Base-by-base conservation (phyloP, 2,888 invertebrate genomes). In the Calliphora vomitoria region DNA sequence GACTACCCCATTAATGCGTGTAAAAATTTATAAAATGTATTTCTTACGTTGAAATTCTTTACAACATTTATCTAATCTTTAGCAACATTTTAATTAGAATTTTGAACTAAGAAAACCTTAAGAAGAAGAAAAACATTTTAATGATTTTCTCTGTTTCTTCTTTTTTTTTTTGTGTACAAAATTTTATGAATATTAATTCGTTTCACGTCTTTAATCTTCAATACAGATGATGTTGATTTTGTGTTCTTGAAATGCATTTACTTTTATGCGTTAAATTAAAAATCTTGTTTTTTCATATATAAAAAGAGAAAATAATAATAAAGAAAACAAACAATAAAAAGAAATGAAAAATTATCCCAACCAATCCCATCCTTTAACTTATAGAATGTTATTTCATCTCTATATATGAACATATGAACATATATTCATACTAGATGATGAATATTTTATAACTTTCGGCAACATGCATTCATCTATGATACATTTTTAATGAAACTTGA, bases 191-290 rank as follows among this genome's bases (percentile, higher is more conserved):
- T 80, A 85, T 74, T 85, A 80, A 80, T 85, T 80, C 50, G 68
- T 72, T 75, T 31, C 66, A 60, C 72, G 31, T 79, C 79, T 84
- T 79, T 79, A 78, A 78, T 78, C 82, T 83, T 69, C 55, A 64
- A 66, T 44, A 68, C 79, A 74, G 55, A 84, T 76, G 74, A 71
- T 79, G 79, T 82, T 86, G 72, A 75, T 85, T 75, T 69, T 81
- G 78, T 66, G 72, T 82, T 66, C 71, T 83, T 85, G 80, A 87
- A 87, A 84, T 85, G 88, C 90, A 91, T 91, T 90, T 90, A 72
- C 76, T 75, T 86, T 87, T 85, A 72, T 84, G 90, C 90, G 91
- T 91, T 91, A 92, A 92, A 92, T 92, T 92, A 91, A 92, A 92
- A 92, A 91, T 89, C 90, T 71, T 64, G 76, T 69, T 72, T 71